Percentiles rank a stretch among this genome's conserved stretches.
Evolutionary conservation across 2,797 vertebrate species (phyloP).

Genomic region (Lithobates sylvaticus): DNA sequence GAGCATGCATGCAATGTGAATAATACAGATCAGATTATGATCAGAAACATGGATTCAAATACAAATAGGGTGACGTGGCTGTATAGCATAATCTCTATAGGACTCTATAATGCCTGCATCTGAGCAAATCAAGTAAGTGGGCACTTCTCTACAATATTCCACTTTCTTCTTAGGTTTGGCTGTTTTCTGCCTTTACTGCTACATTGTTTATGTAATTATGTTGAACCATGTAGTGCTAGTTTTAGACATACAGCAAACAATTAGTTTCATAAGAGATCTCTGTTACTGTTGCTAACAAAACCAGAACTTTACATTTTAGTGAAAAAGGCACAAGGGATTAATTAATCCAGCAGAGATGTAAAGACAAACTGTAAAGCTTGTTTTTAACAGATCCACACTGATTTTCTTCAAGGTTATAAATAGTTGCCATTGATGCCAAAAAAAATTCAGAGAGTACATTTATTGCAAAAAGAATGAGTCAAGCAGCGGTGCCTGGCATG

Average conservation of each 20-base stretch:
- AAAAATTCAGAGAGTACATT: slow-evolving; percentile 29
- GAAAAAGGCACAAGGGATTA: neutral
- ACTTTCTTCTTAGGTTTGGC: no score
- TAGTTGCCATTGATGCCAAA: slow-evolving; percentile 30
- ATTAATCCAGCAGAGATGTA: slow-evolving; percentile 9
- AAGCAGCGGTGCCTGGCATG: slow-evolving; percentile 20
- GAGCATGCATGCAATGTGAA: no score
- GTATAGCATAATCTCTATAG: no score
- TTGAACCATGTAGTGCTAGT: neutral
- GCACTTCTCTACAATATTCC: neutral
- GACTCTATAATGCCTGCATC: no score
- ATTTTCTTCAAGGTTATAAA: slow-evolving; percentile 42
- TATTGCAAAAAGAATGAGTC: slow-evolving; percentile 31
- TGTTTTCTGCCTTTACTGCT: no score
- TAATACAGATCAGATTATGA: no score
- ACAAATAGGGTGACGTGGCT: no score
- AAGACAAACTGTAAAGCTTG: neutral
- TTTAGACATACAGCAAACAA: neutral
- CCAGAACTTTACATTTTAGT: neutral
- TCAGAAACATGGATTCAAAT: no score
- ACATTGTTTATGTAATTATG: neutral
- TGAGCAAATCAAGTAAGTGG: no score
- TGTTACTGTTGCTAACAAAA: slow-evolving; percentile 13
- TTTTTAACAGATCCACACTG: slow-evolving; percentile 18
- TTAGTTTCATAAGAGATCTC: neutral